phyloP scores from a whole-genome alignment of 2,888 invertebrate species.

The Volucella bombylans region DNA sequence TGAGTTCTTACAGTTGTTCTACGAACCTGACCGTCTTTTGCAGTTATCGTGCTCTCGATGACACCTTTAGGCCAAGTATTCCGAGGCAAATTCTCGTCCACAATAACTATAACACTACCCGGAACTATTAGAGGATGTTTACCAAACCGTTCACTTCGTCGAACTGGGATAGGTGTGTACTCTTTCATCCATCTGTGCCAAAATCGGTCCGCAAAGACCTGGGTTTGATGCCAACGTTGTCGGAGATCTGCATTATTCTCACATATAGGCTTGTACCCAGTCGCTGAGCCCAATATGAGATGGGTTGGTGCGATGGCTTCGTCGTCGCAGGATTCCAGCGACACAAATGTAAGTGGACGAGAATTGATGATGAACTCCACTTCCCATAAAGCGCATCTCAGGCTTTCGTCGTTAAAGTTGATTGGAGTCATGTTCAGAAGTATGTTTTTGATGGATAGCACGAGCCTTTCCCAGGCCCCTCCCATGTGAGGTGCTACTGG shows the following conservation, averaged over 20 bases:
- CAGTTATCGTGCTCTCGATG: background rate
- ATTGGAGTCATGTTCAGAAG: background rate
- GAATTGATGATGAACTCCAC: background rate
- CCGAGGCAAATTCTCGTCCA: conserved; percentile 11
- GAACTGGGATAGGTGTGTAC: conserved; percentile 52
- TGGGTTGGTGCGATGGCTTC: background rate
- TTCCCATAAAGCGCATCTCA: background rate
- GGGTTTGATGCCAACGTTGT: conserved; percentile 15
- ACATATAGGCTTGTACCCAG: conserved; percentile 3
- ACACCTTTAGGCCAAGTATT: background rate
- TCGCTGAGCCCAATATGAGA: background rate
- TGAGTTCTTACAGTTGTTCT: background rate
- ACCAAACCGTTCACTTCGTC: conserved; percentile 2
- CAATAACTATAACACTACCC: conserved; percentile 24
- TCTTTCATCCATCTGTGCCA: conserved; percentile 63
- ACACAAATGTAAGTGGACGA: background rate
- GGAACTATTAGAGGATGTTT: conserved; percentile 8
- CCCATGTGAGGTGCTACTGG: background rate
- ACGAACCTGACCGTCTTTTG: background rate
- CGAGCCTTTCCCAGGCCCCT: conserved; percentile 58
- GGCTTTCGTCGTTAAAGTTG: conserved; percentile 8
- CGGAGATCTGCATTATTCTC: background rate
- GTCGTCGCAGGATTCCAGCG: background rate
- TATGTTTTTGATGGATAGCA: conserved; percentile 42
- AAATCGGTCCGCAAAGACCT: conserved; percentile 56